Percentiles rank a stretch among this genome's conserved stretches.
These are phyloP conservation scores for Notarius lentiginosus DNA, from an alignment of 2,113 vertebrate genomes.

Conservation along the genomic window DNA sequence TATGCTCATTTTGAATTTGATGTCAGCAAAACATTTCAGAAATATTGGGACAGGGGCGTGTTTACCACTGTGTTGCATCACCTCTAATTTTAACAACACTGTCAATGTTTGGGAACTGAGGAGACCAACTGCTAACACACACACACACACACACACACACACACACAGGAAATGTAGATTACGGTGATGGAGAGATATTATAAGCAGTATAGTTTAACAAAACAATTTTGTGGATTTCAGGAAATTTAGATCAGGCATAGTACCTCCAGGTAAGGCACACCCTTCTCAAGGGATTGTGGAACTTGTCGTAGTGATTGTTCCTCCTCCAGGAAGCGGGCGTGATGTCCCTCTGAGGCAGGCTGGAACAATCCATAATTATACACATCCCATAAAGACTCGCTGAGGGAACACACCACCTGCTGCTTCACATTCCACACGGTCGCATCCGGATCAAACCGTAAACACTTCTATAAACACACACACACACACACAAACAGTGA, in stretches of 20 bases:
- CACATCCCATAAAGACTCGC: slow-evolving; percentile 84
- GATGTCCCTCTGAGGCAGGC: slow-evolving; percentile 84
- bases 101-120: too few relatives aligned
- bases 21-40: too few relatives aligned
- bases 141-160: not conserved
- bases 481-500: slow-evolving; percentile 21
- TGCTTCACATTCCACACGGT: slow-evolving; percentile 89
- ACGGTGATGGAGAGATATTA: not conserved
- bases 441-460: slow-evolving; percentile 86
- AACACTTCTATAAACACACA: slow-evolving; percentile 78
- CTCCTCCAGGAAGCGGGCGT: slow-evolving; percentile 90
- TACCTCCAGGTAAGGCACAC: slow-evolving; percentile 91
- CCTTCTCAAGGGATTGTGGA: slow-evolving; percentile 87
- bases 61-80: too few relatives aligned
- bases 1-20: too few relatives aligned
- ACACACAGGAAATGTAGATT: not conserved
- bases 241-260: slow-evolving; percentile 3
- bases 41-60: too few relatives aligned
- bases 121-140: too few relatives aligned
- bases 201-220: not conserved
- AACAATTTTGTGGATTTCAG: not conserved
- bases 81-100: too few relatives aligned
- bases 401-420: slow-evolving; percentile 86
- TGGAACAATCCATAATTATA: slow-evolving; percentile 93
- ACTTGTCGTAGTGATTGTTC: slow-evolving; percentile 82